Percentiles rank a stretch among this genome's conserved stretches.
phyloP scores from a whole-genome alignment of 2,797 vertebrate genomes.

The Schizopygopsis pylzovi region DNA sequence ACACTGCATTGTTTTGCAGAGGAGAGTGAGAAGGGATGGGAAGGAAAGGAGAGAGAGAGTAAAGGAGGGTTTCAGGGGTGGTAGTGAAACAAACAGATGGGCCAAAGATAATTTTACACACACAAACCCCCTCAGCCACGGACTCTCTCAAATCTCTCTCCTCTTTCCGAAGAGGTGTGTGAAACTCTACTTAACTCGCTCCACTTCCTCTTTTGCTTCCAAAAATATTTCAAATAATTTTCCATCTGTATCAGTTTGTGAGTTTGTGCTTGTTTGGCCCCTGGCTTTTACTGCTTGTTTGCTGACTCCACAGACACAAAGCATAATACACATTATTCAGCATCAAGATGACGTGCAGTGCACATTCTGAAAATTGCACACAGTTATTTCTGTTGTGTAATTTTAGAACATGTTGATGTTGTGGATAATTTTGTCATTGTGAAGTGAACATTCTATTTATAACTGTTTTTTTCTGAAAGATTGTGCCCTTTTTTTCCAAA shows the following conservation, averaged over 20 bases:
- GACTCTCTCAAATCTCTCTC: conserved; percentile 44
- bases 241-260: conserved; percentile 45
- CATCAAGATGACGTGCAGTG: conserved; percentile 39
- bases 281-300: conserved; percentile 21
- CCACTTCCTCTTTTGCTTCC: conserved; percentile 61
- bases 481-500: neutral
- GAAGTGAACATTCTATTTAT: neutral
- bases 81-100: conserved; percentile 67
- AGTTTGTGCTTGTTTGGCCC: conserved; percentile 28
- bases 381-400: conserved; percentile 16
- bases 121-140: conserved; percentile 50
- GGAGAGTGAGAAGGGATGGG: conserved; percentile 21
- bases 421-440: conserved; percentile 32
- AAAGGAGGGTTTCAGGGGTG: conserved; percentile 10
- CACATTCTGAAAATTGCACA: conserved; percentile 31
- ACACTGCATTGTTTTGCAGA: conserved; percentile 39
- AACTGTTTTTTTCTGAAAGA: neutral
- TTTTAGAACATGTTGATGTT: conserved; percentile 26
- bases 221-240: conserved; percentile 61
- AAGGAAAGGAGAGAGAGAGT: conserved; percentile 5
- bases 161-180: conserved; percentile 53
- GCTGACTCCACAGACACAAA: conserved; percentile 46
- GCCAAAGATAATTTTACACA: conserved; percentile 59
- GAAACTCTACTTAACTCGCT: conserved; percentile 54
- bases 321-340: conserved; percentile 44